Conservation (phyloP, 2,797 vertebrate genomes). For the Rhodeus uyekii region DNA sequence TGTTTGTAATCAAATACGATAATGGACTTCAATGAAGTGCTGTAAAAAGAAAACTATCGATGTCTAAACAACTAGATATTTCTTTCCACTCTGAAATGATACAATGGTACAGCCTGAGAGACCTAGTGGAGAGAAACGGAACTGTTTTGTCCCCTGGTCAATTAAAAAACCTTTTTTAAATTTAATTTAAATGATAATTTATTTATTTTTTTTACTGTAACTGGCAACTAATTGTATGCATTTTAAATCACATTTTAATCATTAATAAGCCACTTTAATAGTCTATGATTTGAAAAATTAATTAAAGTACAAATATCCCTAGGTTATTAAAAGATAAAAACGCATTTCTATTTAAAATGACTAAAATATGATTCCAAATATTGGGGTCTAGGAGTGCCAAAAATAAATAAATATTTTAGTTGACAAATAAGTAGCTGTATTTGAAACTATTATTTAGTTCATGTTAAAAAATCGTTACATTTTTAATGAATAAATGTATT, state of each 20-base stretch:
- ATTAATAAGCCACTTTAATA: neutral
- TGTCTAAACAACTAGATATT: constrained; percentile 36
- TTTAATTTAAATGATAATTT: too few species aligned
- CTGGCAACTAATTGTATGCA: neutral
- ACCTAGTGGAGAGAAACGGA: neutral
- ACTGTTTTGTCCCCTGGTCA: neutral
- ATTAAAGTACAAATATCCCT: neutral
- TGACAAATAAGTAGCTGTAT: too few species aligned
- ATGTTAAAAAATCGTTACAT: neutral
- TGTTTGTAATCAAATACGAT: constrained; percentile 41
- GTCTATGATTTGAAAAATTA: neutral
- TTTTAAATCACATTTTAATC: neutral
- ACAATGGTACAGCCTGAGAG: neutral
- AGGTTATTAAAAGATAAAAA: neutral
- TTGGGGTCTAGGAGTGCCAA: too few species aligned
- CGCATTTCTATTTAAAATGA: too few species aligned
- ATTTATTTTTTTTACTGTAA: neutral
- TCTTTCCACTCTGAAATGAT: constrained; percentile 11
- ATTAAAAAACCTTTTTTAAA: too few species aligned
- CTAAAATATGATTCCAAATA: too few species aligned
- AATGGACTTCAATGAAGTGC: constrained; percentile 34
- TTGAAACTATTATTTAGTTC: too few species aligned
- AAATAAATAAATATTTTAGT: too few species aligned
- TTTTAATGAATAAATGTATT: neutral
- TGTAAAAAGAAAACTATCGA: constrained; percentile 42